Percentiles rank a stretch among this genome's conserved stretches.
Conservation (phyloP, 1,140 invertebrate genomes). For the Mizuhopecten yessoensis region DNA sequence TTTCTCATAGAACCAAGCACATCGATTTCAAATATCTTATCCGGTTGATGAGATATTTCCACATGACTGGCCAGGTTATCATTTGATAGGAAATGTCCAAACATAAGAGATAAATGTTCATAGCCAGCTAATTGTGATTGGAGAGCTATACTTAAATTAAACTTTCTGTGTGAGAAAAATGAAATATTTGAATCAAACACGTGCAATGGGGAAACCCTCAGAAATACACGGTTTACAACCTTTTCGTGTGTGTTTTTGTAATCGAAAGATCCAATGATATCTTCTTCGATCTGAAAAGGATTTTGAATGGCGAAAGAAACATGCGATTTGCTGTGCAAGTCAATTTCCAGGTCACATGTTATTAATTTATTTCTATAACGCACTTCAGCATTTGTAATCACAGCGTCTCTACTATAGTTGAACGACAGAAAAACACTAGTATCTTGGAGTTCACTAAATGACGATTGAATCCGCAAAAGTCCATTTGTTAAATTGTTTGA, state of each 20-base stretch:
- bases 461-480: not conserved
- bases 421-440: not conserved
- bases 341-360: not conserved
- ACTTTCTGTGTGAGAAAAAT: not conserved
- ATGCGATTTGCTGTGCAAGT: not conserved
- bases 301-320: not conserved
- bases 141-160: not conserved
- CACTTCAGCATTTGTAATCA: not conserved
- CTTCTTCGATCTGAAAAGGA: not conserved
- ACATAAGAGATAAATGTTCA: constrained; percentile 31
- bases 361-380: not conserved
- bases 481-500: not conserved
- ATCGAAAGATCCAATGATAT: not conserved
- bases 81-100: not conserved
- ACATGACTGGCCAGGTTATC: not conserved
- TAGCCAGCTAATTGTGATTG: constrained; percentile 56
- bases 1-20: not conserved
- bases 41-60: not conserved
- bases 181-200: not conserved
- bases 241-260: not conserved
- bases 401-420: not conserved
- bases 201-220: not conserved
- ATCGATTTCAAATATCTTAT: not conserved
- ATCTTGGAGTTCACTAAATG: not conserved
- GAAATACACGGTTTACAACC: not conserved